These are phyloP conservation scores for Hermaeophaga mercurialis DNA, from an alignment of 2,888 invertebrate genomes.

Conservation along the genomic window DNA sequence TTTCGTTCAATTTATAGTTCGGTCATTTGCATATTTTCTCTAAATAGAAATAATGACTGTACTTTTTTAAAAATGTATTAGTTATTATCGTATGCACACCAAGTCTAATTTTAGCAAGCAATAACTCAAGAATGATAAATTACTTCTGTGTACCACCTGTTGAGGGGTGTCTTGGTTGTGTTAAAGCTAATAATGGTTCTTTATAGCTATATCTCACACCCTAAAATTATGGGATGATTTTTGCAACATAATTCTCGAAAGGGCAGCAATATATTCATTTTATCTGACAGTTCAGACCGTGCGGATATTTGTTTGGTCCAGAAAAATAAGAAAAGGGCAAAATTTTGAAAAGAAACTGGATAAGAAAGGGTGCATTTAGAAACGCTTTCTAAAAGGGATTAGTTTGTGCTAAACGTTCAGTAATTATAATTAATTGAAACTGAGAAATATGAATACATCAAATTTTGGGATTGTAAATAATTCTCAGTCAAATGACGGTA, in stretches of 20 bases:
- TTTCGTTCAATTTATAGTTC: no score
- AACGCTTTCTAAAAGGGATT: constrained; percentile 23
- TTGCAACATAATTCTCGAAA: constrained; percentile 25
- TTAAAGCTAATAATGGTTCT: constrained; percentile 27
- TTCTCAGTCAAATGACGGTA: not conserved
- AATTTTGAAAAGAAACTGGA: not conserved
- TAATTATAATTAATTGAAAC: constrained; percentile 2
- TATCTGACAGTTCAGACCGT: constrained; percentile 30
- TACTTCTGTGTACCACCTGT: constrained; percentile 27
- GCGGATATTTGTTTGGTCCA: constrained; percentile 21
- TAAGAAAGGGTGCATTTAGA: constrained; percentile 18
- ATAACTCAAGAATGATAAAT: constrained; percentile 28
- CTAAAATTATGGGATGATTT: constrained; percentile 31
- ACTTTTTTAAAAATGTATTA: no score
- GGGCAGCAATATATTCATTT: constrained; percentile 32
- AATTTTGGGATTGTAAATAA: not conserved
- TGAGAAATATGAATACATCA: not conserved
- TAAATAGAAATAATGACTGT: no score
- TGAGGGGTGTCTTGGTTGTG: constrained; percentile 26
- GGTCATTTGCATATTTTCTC: no score
- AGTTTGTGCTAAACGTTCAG: not conserved
- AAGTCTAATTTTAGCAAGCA: no score
- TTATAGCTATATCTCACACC: constrained; percentile 25
- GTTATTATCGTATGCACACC: no score
- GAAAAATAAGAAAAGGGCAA: constrained; percentile 18